Base-by-base conservation (phyloP, 2,888 invertebrate species). In the Megamerina dolium region DNA sequence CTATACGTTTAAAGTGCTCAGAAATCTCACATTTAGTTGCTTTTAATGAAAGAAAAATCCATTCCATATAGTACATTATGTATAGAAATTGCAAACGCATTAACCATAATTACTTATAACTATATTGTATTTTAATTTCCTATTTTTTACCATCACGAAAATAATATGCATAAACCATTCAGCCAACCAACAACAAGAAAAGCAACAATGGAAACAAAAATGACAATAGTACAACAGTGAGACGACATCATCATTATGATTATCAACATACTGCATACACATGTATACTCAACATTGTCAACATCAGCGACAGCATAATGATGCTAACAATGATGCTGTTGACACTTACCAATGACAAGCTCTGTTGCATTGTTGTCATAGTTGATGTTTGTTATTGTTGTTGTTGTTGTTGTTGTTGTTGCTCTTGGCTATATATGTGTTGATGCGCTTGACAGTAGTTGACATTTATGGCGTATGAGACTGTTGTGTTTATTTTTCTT, bases 391-490 rank as follows among this genome's bases (percentile, higher is more conserved):
- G 16, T 12, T 29, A 3, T 6, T 19, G 13, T 21, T 12, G 3
- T 29, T 3, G 16, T 17, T 18, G 27, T 34, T 29, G 34, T 21
- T 39, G 38, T 29, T 23, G 12, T 14, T 38, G 29, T 26, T 27
- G 27, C 29, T 43, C 26, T 2, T 37, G 14, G 32, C 33, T 17
- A 30, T 36, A 2, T 21, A 41, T 40, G 40, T 41, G 23, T 32
- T 40, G 4, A 36, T 33, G 32, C 41, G 45, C 42, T 48, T 43
- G 32, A 37, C 18, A 29, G 17, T 19, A 29, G 27, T 29, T 13
- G 29, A 37, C 37, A 29, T 18, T 31, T 31, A 31, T 31, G 31
- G n/a, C n/a, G n/a, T n/a, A n/a, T n/a, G n/a, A n/a, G n/a, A n/a
- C n/a, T n/a, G n/a, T n/a, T n/a, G n/a, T n/a, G n/a, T n/a, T n/a